Base-by-base conservation (phyloP, 2,888 invertebrate species). In the Parthenolecanium corni region DNA sequence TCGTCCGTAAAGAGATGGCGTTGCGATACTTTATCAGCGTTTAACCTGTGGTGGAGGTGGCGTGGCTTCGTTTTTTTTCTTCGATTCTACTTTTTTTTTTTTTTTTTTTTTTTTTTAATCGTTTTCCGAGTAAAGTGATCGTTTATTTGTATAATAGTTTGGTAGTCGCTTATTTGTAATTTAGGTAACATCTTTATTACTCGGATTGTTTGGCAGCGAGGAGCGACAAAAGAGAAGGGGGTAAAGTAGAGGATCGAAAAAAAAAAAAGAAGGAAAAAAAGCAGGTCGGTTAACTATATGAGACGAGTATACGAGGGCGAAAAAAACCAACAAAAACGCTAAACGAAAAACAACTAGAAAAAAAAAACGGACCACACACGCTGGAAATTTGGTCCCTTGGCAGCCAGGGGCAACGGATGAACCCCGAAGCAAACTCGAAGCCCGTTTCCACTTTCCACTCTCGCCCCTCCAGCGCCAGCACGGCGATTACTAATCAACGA, bases 121-220 rank as follows among this genome's bases (percentile, higher is more conserved):
- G n/a, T n/a, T n/a, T 58, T 46, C 58, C 46, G 46, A 58, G 52
- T 62, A 62, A 62, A 62, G 62, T 52, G 62, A 62, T 62, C 62
- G 62, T 62, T 62, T 52, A 53, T 62, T 62, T 62, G 52, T 62
- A 62, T 62, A 62, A 62, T 62, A 62, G 62, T 62, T 62, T 62
- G 52, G 62, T 46, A 52, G 62, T 52, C 52, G 52, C 62, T 36
- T 62, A 52, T 52, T 31, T 51, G 62, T 52, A 52, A 23, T 38
- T 49, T 23, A 51, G 40, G 62, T 62, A 62, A 62, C 62, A 62
- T 62, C 62, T 62, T 62, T 62, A 62, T 62, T 62, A 62, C 52
- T 62, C 52, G 44, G 52, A n/a, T n/a, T n/a, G n/a, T n/a, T 52
- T 62, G 62, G 62, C 62, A 62, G 62, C 62, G 52, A 62, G 52